These are phyloP conservation scores for Conger conger DNA, from an alignment of 2,113 vertebrate genomes.

Conservation along the genomic window DNA sequence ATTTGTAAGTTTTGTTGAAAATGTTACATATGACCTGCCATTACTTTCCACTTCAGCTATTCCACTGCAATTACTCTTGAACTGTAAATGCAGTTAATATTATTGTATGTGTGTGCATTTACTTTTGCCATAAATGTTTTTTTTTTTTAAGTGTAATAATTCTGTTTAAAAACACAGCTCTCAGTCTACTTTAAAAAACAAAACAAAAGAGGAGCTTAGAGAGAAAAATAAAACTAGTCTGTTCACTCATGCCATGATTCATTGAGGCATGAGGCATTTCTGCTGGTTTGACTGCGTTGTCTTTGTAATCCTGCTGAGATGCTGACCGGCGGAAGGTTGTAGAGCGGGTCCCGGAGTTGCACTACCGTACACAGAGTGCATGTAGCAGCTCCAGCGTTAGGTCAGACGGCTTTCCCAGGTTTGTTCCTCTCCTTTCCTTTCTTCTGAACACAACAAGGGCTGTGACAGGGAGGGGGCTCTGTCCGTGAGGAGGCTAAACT, in stretches of 20 bases:
- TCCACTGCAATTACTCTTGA: background rate
- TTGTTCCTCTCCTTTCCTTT: slow-evolving; percentile 29
- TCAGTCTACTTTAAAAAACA: background rate
- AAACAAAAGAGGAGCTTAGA: background rate
- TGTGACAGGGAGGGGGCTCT: slow-evolving; percentile 32
- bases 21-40: too few relatives aligned
- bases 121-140: too few relatives aligned
- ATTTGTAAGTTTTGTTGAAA: too few relatives aligned
- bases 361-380: slow-evolving; percentile 38
- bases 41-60: too few relatives aligned
- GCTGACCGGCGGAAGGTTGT: slow-evolving; percentile 35
- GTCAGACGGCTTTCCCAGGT: background rate
- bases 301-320: slow-evolving; percentile 52
- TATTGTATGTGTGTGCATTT: background rate
- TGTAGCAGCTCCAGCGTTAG: background rate
- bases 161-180: too few relatives aligned
- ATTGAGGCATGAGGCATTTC: slow-evolving; percentile 45
- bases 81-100: background rate
- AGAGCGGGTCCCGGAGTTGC: slow-evolving; percentile 44
- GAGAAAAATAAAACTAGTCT: background rate
- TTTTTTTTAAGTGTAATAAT: too few relatives aligned
- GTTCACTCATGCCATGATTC: background rate
- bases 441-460: slow-evolving; percentile 39
- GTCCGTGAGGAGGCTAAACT: slow-evolving; percentile 40
- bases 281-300: slow-evolving; percentile 30